Evolutionary conservation across 2,113 vertebrate species (phyloP).

Genomic region (Daphoenositta chrysoptera): DNA sequence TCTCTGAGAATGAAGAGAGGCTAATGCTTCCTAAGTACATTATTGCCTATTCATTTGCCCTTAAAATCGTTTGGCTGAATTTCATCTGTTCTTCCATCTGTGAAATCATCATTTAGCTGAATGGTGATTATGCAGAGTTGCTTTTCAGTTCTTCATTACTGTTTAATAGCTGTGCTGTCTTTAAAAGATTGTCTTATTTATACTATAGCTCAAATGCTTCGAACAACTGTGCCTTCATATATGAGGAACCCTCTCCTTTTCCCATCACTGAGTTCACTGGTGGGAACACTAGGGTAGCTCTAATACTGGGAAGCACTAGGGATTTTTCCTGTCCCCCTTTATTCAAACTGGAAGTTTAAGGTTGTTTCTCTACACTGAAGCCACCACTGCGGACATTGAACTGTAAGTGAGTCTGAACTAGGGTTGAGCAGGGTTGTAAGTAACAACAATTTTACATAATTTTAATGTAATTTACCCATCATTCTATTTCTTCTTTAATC

Average conservation of each 20-base stretch:
- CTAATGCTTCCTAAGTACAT: slow-evolving; percentile 64
- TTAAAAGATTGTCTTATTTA: slow-evolving; percentile 44
- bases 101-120: slow-evolving; percentile 72
- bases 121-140: slow-evolving; percentile 62
- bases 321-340: not conserved
- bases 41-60: slow-evolving; percentile 65
- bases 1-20: slow-evolving; percentile 60
- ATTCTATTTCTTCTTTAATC: not conserved
- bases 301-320: not conserved
- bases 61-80: slow-evolving; percentile 65
- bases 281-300: not conserved
- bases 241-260: not conserved
- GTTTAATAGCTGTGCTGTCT: slow-evolving; percentile 64
- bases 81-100: slow-evolving; percentile 74
- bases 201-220: slow-evolving; percentile 11
- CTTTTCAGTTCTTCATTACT: slow-evolving; percentile 67
- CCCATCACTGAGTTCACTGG: not conserved
- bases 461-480: not conserved
- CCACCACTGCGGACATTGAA: not conserved
- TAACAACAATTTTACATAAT: not conserved
- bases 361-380: not conserved
- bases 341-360: not conserved
- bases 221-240: not conserved
- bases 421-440: not conserved
- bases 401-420: not conserved